Conservation (phyloP, 2,888 invertebrate genomes). For the Hydroisotoma schaefferi region DNA sequence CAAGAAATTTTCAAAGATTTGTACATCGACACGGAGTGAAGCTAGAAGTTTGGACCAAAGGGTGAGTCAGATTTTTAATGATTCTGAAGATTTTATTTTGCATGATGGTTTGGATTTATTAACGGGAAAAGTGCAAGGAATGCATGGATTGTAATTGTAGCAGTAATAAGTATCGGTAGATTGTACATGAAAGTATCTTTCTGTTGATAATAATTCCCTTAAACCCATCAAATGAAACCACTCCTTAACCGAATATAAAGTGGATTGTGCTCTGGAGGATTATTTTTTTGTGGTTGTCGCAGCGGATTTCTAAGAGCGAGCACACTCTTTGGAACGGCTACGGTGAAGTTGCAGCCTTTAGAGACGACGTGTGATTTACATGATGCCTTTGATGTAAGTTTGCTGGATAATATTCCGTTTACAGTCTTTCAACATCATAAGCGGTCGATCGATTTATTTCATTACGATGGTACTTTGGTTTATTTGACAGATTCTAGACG, state of each 20-base stretch:
- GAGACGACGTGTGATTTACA: constrained; percentile 85
- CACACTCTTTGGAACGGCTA: constrained; percentile 73
- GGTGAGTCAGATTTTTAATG: constrained; percentile 61
- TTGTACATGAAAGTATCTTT: too few species aligned
- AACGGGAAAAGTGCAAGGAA: neutral
- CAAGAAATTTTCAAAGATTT: constrained; percentile 74
- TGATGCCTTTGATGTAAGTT: constrained; percentile 86
- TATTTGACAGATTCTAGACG: constrained; percentile 73
- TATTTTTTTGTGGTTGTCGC: constrained; percentile 61
- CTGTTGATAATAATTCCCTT: too few species aligned
- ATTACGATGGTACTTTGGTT: neutral
- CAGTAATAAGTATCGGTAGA: too few species aligned
- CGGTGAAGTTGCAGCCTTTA: constrained; percentile 80
- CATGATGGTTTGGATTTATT: neutral
- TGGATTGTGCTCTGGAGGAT: constrained; percentile 41
- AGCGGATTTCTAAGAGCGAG: constrained; percentile 93
- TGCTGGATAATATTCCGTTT: neutral
- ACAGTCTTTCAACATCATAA: neutral
- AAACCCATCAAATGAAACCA: neutral
- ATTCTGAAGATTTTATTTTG: neutral
- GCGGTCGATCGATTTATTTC: neutral
- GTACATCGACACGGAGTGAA: constrained; percentile 88
- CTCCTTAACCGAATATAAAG: constrained; percentile 21
- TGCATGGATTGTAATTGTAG: too few species aligned
- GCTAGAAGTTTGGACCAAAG: constrained; percentile 85